Evolutionary conservation across 2,888 invertebrate species (phyloP).

Genomic region (Torymus tubicola): DNA sequence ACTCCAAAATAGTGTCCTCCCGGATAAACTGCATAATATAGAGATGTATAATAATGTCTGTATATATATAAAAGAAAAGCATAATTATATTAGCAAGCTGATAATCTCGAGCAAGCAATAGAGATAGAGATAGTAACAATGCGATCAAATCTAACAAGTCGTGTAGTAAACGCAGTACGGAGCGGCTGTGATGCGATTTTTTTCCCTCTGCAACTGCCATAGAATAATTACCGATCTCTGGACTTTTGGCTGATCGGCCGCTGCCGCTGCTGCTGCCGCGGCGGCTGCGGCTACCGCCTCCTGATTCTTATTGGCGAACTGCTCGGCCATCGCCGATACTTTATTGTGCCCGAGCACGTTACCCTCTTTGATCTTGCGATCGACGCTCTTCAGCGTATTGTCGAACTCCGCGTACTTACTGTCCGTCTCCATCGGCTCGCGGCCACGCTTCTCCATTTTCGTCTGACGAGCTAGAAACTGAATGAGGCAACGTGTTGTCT

Average conservation of each 20-base stretch:
- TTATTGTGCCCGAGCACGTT: conserved; percentile 84
- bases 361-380: conserved; percentile 88
- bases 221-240: conserved; percentile 79
- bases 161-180: conserved; percentile 58
- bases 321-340: conserved; percentile 92
- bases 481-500: conserved; percentile 72
- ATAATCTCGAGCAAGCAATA: conserved; percentile 7
- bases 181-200: conserved; percentile 56
- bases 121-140: neutral
- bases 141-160: conserved; percentile 34
- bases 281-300: conserved; percentile 36
- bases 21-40: no score
- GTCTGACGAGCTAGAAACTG: conserved; percentile 83
- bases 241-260: conserved; percentile 76
- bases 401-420: conserved; percentile 86
- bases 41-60: no score
- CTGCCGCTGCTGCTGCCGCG: conserved; percentile 27
- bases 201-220: conserved; percentile 57
- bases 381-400: conserved; percentile 83
- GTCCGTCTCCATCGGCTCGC: conserved; percentile 80
- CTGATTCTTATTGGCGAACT: conserved; percentile 79
- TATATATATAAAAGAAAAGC: conserved; percentile 19
- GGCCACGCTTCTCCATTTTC: conserved; percentile 83
- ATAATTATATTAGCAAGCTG: neutral
- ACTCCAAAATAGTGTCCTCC: no score